Percentiles rank a stretch among this genome's conserved stretches.
Evolutionary conservation across 2,797 vertebrate genomes (phyloP).

Genomic region (Zenarchopterus dispar): DNA sequence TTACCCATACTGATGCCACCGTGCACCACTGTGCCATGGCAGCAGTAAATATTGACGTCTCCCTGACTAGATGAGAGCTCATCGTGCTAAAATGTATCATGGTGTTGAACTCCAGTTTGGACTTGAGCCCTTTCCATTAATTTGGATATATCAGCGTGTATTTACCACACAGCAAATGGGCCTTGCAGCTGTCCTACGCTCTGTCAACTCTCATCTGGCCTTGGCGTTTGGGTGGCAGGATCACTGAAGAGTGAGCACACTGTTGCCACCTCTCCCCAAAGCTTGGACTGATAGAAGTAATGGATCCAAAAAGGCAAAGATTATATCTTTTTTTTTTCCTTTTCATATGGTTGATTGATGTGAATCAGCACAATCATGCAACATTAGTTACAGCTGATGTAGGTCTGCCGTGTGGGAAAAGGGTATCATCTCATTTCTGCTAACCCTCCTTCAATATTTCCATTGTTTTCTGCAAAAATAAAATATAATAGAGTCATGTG

Average conservation of each 20-base stretch:
- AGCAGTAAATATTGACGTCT: conserved; percentile 77
- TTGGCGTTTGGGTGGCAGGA: conserved; percentile 29
- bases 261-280: conserved; percentile 20
- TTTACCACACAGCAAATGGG: conserved; percentile 59
- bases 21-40: conserved; percentile 52
- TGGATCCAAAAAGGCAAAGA: neutral
- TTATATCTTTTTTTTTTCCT: neutral
- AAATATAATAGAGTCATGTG: too few relatives aligned
- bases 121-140: conserved; percentile 76
- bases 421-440: too few relatives aligned
- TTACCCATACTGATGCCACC: too few relatives aligned
- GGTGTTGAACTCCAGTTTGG: conserved; percentile 70
- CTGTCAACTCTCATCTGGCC: conserved; percentile 57
- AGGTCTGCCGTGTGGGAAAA: too few relatives aligned
- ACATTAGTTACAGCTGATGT: too few relatives aligned
- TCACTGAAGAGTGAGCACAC: conserved; percentile 34
- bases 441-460: too few relatives aligned
- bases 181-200: conserved; percentile 67
- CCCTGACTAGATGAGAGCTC: conserved; percentile 57
- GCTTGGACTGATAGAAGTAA: conserved; percentile 19
- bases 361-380: too few relatives aligned
- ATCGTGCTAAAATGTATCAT: conserved; percentile 60
- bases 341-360: too few relatives aligned
- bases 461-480: too few relatives aligned
- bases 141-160: conserved; percentile 72